Percentiles rank a stretch among this genome's conserved stretches.
Evolutionary conservation across 2,113 vertebrate species (phyloP).

Genomic region (Jaculus jaculus): DNA sequence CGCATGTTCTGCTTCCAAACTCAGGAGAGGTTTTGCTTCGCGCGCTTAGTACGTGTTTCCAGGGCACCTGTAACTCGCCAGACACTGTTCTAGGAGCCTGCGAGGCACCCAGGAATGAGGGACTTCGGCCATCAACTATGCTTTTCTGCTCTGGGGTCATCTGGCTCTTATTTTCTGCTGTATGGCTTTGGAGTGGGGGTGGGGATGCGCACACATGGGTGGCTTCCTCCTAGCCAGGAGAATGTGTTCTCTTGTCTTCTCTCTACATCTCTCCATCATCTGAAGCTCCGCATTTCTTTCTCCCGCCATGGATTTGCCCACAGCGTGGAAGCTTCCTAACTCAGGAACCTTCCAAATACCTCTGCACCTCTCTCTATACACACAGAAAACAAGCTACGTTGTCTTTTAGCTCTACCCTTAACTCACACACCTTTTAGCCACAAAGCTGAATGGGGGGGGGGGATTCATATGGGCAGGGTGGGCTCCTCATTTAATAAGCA

Average conservation of each 20-base stretch:
- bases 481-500: background rate
- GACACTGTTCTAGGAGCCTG: background rate
- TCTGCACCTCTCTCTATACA: background rate
- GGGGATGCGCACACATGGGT: background rate
- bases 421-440: background rate
- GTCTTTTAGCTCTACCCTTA: background rate
- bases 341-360: background rate
- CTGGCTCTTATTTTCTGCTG: background rate
- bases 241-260: background rate
- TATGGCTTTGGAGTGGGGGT: background rate
- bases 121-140: background rate
- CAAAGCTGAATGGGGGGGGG: background rate
- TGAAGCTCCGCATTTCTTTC: background rate
- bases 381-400: background rate
- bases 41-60: background rate
- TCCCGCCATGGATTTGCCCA: too few relatives aligned
- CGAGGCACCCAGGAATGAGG: background rate
- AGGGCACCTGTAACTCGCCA: background rate
- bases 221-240: background rate
- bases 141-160: background rate
- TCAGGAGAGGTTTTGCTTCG: background rate
- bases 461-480: background rate
- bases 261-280: background rate
- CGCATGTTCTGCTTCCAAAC: background rate
- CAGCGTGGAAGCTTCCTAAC: too few relatives aligned